Base-by-base conservation (phyloP, 2,888 invertebrate species). In the Chydorus sphaericus region DNA sequence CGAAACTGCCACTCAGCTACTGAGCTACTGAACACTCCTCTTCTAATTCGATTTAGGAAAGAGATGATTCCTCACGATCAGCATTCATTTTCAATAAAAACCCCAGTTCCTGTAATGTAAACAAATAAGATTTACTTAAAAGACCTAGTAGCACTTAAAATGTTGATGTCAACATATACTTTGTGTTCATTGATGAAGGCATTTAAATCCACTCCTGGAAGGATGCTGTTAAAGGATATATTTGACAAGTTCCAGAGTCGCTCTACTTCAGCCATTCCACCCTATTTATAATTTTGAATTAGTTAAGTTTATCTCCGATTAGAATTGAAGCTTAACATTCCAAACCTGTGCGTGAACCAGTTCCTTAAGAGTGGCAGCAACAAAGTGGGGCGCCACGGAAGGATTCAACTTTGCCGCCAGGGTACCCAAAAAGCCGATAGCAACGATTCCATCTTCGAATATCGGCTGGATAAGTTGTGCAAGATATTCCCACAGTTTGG, bases 401-500 rank as follows among this genome's bases (percentile, higher is more conserved):
- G 48, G 38, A 26, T 33, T 49, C 31, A 57, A 23, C 10, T 28
- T 62, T 62, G 57, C 62, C 61, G 31, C 65, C 64, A 57, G 64
- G 63, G 53, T 66, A n/a, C 48, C 65, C 53, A 72, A 63, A 55
- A 62, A 63, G 11, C 65, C 65, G 28, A 77, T 63, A 20, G 72
- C 67, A 55, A 77, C 63, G 14, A 72, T 66, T 60, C 74, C 73
- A 59, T 74, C 73, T 53, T 70, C 68, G 58, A 80, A 65, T 59
- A 77, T 66, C 58, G 73, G 72, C 61, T 71, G 79, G 61, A 87
- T 71, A 66, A 87, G 76, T 71, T 85, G 83, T 54, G 82, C 84
- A 65, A 88, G 73, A 69, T 85, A 85, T 59, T 78, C 76, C 80
- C 86, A 90, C 59, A 89, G 73, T 71, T 80, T 83, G 33, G 91